Base-by-base conservation (phyloP, 2,113 vertebrate genomes). In the Pelecanoides urinatrix region DNA sequence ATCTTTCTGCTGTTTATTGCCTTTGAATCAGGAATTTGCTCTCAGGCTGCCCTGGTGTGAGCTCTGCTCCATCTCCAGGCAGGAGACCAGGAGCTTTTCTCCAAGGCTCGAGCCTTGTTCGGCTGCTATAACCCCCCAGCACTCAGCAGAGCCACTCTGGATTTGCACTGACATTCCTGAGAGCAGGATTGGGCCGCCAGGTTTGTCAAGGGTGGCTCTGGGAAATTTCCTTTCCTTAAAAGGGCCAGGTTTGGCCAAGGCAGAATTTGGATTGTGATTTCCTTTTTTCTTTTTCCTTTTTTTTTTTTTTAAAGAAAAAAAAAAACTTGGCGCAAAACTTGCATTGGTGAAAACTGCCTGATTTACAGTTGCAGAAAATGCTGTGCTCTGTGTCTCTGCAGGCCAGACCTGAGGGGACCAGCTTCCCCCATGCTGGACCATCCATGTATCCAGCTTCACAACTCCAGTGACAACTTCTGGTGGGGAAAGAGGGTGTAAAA, bases 171-270 rank as follows among this genome's bases (percentile, higher is more conserved):
- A 83, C 88, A 77, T 80, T 96, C 92, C 90, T 71, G 78, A 80
- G 78, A 92, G 86, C 71, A 74, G 95, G 90, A 96, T 74, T 27
- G 5, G 94, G 82, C 95, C 71, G 89, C 55, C 82, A 88, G 95
- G 96, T 95, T 93, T 83, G 61, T 76, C 9, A 7, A 95, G 93
- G 75, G 95, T 93, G 90, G 38, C 96, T 94, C 90, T 95, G 96
- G 96, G 95, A 96, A 96, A 92, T 95, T 92, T 97, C 88, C 86
- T 93, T 90, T 93, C 88, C 96, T 96, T 96, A 92, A 95, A 96
- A 95, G 92, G 95, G 75, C 7, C 93, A 71, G 59, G 62, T 88
- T 95, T 96, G 96, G 87, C 90, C 78, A 83, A 86, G 66, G 59
- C 82, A 83, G 63, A 66, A 42, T 90, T 82, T 83, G 85, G 84